Evolutionary conservation across 2,113 vertebrate species (phyloP).

Genomic region (Cephalopterus ornatus): DNA sequence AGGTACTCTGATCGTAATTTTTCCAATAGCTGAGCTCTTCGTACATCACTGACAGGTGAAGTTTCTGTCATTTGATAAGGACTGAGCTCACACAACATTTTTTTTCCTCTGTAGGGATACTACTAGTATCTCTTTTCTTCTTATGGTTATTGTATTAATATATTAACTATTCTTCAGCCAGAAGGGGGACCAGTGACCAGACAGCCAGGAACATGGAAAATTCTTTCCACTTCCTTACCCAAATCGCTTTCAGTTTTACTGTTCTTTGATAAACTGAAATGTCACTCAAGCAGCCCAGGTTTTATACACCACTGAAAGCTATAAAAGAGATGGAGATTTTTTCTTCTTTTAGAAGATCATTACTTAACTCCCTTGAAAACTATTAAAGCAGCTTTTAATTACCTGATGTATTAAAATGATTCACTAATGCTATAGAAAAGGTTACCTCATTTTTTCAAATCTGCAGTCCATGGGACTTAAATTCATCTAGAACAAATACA

Average conservation of each 20-base stretch:
- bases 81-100: not conserved
- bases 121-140: not conserved
- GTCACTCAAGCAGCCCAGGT: not conserved
- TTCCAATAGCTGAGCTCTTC: not conserved
- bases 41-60: not conserved
- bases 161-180: not conserved
- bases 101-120: not conserved
- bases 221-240: not conserved
- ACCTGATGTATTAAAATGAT: not conserved
- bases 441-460: not conserved
- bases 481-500: not conserved
- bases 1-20: not conserved
- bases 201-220: not conserved
- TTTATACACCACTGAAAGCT: not conserved
- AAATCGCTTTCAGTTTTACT: not conserved
- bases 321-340: not conserved
- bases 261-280: not conserved
- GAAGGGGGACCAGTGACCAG: not conserved
- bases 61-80: not conserved
- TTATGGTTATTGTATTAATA: not conserved
- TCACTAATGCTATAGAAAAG: not conserved
- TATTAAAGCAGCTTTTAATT: not conserved
- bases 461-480: not conserved
- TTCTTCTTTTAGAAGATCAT: not conserved
- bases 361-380: not conserved